Evolutionary conservation across 2,113 vertebrate genomes (phyloP), one percentile per base, ranked within the genome.

Genomic region (Corydoras maculifer): DNA sequence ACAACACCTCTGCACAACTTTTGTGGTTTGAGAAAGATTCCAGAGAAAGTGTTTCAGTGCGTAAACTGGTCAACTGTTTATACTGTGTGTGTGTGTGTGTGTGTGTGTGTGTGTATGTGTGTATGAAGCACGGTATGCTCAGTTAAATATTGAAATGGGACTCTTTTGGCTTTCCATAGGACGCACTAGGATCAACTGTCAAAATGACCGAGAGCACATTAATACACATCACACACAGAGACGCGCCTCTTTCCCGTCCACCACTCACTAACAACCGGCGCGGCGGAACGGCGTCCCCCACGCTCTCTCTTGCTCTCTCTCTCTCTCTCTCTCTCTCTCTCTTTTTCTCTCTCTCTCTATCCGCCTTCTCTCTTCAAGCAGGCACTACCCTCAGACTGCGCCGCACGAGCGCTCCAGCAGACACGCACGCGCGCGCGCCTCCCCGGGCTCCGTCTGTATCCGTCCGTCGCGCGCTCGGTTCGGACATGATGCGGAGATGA

Each of bases 401-500:
- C 69, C 35, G 69, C 50, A 58, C 30, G 60, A 43, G 69, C 30
- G 69, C 69, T 61, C 29, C 59, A 51, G 55, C 54, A 29, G 9
- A 50, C 68, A 48, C 63, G 30, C 32, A 9, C 14, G 4, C 53
- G 65, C 53, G 51, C 68, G 3, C 57, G 51, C 10, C 54, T 61
- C 62, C 29, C 60, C 51, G 43, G 8, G 12, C 12, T 32, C 4
- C 35, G 35, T 43, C 35, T 8, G 35, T 50, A 67, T 11, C 50
- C 59, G 13, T n/a, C 13, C n/a, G 54, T 15, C 31, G 15, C 73
- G 43, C 62, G 62, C 48, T 85, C 84, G 80, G 78, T 83, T 82
- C 84, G 89, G 88, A 86, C 88, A 91, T 90, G 90, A 84, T 84
- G 81, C 82, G 91, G 93, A 93, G 90, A 94, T 94, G 93, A 94